Conservation (phyloP, 2,888 invertebrate genomes). For the Leptothorax acervorum region DNA sequence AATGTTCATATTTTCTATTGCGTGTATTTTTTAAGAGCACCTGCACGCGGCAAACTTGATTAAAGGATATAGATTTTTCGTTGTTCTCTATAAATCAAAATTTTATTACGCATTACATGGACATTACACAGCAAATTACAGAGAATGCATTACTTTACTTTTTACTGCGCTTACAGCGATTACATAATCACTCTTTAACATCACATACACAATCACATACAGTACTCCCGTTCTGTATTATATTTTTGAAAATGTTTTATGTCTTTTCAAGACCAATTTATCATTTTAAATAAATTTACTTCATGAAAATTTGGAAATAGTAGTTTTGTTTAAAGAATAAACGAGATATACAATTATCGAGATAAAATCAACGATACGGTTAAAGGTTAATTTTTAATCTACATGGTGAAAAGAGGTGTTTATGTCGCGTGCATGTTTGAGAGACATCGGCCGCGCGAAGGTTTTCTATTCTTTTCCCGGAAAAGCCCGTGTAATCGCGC, state of each 20-base stretch:
- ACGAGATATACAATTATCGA: neutral
- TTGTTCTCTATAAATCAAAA: slow-evolving; percentile 10
- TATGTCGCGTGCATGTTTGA: neutral
- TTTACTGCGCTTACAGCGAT: neutral
- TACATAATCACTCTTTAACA: neutral
- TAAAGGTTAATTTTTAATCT: slow-evolving; percentile 2
- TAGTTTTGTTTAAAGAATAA: neutral
- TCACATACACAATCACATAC: too few species aligned
- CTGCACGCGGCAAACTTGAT: slow-evolving; percentile 14
- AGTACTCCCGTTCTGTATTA: neutral
- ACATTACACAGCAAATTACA: slow-evolving; percentile 5
- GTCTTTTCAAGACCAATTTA: neutral
- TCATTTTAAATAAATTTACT: neutral
- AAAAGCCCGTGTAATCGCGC: slow-evolving; percentile 43
- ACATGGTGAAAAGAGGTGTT: neutral
- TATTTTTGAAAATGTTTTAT: neutral
- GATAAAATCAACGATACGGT: slow-evolving; percentile 7
- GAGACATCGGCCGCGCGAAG: slow-evolving; percentile 13
- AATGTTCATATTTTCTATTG: slow-evolving; percentile 45
- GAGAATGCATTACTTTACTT: neutral
- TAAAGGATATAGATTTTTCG: slow-evolving; percentile 21
- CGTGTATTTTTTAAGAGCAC: slow-evolving; percentile 29
- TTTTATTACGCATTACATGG: slow-evolving; percentile 29
- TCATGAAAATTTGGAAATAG: neutral
- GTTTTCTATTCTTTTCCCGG: slow-evolving; percentile 17